Base-by-base conservation (phyloP, 2,888 invertebrate genomes). In the Eudasyphora cyanicolor region DNA sequence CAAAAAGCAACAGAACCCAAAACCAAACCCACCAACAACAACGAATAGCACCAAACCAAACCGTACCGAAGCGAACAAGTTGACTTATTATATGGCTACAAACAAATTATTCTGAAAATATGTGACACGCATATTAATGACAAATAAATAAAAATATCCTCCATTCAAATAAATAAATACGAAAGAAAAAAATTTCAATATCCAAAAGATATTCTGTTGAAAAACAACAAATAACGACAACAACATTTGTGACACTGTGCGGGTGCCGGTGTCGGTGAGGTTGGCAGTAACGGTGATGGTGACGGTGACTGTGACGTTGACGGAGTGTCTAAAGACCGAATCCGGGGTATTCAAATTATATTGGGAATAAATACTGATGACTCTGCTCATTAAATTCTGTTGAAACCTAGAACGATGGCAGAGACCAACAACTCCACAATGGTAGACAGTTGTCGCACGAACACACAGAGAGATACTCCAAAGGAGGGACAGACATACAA, bases 391-490 rank as follows among this genome's bases (percentile, higher is more conserved):
- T 69, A 69, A 45, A 67, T 67, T 49, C 45, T 10, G 19, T 24
- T 14, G 27, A 57, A 57, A 57, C 7, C 10, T 51, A 64, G 27
- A 67, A 67, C 19, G 21, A 32, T n/a, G n/a, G 21, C 38, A 42
- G 19, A 14, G 24, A 45, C 6, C n/a, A 51, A 51, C 21, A 51
- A 24, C 45, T 1, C 38, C 3, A 67, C 49, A 69, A 69, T 69
- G 69, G 4, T 17, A 49, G 69, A 17, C 69, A 49, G 19, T 49
- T 17, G 49, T 42, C 64, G 85, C 85, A 88, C 87, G 88, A 85
- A 85, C 86, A 86, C 82, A 82, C 86, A 86, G 85, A 85, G 86
- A 71, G 21, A 64, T 32, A 32, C 27, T n/a, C n/a, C n/a, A 49
- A 24, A 67, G n/a, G 24, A 19, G 17, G 35, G 10, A 67, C 64